Evolutionary conservation across 2,888 invertebrate species (phyloP).

Genomic region (Oscheius myriophilus): DNA sequence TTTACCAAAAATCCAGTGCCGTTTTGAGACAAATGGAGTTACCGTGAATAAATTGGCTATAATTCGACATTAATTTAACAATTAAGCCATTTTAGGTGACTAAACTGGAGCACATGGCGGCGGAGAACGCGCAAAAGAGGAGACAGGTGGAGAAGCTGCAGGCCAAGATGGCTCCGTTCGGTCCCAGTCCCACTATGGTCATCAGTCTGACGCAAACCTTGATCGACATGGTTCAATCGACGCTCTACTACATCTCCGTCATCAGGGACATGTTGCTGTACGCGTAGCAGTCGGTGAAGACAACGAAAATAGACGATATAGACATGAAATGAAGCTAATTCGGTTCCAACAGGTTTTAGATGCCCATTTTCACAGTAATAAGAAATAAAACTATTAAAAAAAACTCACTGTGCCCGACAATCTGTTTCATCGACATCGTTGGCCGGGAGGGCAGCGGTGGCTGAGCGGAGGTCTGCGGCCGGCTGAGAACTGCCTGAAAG

Average conservation of each 20-base stretch:
- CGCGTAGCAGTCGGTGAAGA: not conserved
- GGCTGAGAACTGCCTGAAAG: conserved; percentile 14
- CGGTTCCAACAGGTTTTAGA: not conserved
- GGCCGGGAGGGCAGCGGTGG: conserved; percentile 19
- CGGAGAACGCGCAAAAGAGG: not conserved
- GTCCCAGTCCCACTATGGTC: not conserved
- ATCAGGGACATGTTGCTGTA: not conserved
- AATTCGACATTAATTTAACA: too few species aligned
- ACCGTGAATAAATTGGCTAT: too few species aligned
- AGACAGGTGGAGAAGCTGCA: not conserved
- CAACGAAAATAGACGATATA: not conserved
- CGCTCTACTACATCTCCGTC: not conserved
- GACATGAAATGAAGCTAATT: not conserved
- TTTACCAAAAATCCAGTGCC: too few species aligned
- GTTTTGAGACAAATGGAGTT: too few species aligned
- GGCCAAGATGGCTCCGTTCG: not conserved
- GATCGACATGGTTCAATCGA: not conserved
- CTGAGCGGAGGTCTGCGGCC: not conserved
- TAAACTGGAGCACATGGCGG: not conserved
- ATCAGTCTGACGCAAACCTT: not conserved
- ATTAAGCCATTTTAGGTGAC: too few species aligned
- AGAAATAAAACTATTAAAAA: not conserved
- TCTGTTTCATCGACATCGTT: conserved; percentile 67
- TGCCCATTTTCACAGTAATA: too few species aligned
- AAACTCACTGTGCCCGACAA: conserved; percentile 69